Conservation (phyloP, 1,140 invertebrate genomes). For the Lepidurus couesii region DNA sequence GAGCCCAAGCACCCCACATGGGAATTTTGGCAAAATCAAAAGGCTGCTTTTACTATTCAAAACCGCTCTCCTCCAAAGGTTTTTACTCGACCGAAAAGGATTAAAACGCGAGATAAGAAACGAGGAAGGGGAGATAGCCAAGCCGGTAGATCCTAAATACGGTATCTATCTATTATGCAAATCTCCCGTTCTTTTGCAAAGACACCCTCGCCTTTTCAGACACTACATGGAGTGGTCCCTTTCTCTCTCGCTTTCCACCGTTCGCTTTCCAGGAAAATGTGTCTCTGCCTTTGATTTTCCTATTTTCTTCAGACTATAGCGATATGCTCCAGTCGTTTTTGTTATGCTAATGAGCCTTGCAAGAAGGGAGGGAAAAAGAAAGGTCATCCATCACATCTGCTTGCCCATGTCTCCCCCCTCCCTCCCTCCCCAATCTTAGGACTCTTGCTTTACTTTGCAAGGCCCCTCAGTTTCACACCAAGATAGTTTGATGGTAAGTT, state of each 20-base stretch:
- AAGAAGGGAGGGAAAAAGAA: neutral
- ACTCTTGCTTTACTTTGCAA: neutral
- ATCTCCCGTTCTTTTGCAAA: neutral
- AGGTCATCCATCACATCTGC: conserved; percentile 21
- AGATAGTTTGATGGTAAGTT: neutral
- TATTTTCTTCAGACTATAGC: neutral
- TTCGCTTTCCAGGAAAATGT: neutral
- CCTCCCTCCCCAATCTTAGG: neutral
- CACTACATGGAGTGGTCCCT: neutral
- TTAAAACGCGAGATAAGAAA: neutral
- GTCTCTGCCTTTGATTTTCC: neutral
- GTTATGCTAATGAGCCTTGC: conserved; percentile 6
- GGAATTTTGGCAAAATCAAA: too few species aligned
- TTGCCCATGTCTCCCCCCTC: neutral
- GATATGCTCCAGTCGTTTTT: conserved; percentile 6
- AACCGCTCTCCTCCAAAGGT: too few species aligned
- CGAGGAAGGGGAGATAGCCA: neutral
- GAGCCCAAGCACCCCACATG: too few species aligned
- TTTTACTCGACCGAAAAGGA: too few species aligned
- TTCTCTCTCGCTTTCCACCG: neutral
- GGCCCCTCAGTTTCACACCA: conserved; percentile 1
- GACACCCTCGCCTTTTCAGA: neutral
- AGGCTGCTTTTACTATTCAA: too few species aligned
- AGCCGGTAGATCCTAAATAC: neutral
- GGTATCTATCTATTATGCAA: conserved; percentile 6